These are phyloP conservation scores for Cataglyphis cursor DNA, from an alignment of 2,888 invertebrate genomes.

Conservation along the genomic window DNA sequence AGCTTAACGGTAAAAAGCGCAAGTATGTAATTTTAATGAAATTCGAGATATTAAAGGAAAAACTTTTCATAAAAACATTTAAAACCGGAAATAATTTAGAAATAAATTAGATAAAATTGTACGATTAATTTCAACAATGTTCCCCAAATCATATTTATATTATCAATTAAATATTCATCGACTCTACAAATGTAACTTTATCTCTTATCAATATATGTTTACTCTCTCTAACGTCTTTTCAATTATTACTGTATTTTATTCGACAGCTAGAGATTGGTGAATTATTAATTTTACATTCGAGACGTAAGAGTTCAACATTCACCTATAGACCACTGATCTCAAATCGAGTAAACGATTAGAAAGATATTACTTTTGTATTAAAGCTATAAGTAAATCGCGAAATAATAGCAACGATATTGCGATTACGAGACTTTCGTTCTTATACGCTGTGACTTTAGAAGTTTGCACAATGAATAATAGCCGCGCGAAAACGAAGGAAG, in stretches of 20 bases:
- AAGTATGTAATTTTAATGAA: not conserved
- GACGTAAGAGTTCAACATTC: not conserved
- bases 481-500: constrained; percentile 16
- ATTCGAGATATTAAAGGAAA: not conserved
- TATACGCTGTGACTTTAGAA: constrained; percentile 6
- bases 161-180: not conserved
- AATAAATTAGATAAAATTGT: not conserved
- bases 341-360: constrained; percentile 20
- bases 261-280: not conserved
- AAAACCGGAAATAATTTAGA: not conserved
- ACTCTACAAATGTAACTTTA: not conserved
- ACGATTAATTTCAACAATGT: not conserved
- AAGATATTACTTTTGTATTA: constrained; percentile 4
- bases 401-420: constrained; percentile 31
- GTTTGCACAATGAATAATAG: constrained; percentile 35
- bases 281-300: constrained; percentile 19
- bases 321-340: not conserved
- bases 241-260: constrained; percentile 7
- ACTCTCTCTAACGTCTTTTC: not conserved
- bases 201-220: not conserved
- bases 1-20: not conserved
- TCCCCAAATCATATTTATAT: not conserved
- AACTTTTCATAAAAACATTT: not conserved
- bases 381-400: constrained; percentile 10
- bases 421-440: not conserved